Evolutionary conservation across 2,888 invertebrate genomes (phyloP), one percentile per base, ranked within the genome.

Genomic region (Nymphalis urticae): DNA sequence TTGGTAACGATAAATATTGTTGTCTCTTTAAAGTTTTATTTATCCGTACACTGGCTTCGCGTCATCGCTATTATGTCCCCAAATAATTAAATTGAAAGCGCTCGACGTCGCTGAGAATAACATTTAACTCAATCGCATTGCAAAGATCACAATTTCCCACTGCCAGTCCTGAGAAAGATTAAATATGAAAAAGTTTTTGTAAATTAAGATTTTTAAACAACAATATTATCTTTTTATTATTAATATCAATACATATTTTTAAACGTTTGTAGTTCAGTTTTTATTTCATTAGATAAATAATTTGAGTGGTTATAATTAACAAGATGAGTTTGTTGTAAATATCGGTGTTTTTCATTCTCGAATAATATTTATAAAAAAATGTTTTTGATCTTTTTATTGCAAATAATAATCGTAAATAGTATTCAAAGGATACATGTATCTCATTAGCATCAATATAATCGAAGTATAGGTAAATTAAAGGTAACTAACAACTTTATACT

Each of bases 21-120:
- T 50, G 50, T n/a, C 63, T 51, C 51, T 63, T 67, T 67, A 58
- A 51, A 51, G 27, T 50, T 17, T 59, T 63, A 50, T 68, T 63
- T 48, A 58, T 63, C 62, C 50, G 32, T 48, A 61, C 48, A 32
- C 66, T 53, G 64, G 64, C 72, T 73, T 73, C 69, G 75, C 80
- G 82, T 84, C 85, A 84, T 85, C 82, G 82, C 86, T 86, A 86
- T 88, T 87, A 82, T 85, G 85, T 86, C 84, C 85, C 84, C 82
- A 85, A 87, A 87, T 90, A 90, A 90, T 89, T 89, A 87, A 88
- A 90, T 90, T 89, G 86, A 85, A 88, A 89, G 88, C 88, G 85
- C 88, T 87, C 87, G 83, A 80, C 88, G 87, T 85, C 81, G 85
- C 85, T 82, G 82, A 83, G 85, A 88, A 89, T 88, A 85, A 88